phyloP scores from a whole-genome alignment of 2,888 invertebrate species.

The Perdita meconis region DNA sequence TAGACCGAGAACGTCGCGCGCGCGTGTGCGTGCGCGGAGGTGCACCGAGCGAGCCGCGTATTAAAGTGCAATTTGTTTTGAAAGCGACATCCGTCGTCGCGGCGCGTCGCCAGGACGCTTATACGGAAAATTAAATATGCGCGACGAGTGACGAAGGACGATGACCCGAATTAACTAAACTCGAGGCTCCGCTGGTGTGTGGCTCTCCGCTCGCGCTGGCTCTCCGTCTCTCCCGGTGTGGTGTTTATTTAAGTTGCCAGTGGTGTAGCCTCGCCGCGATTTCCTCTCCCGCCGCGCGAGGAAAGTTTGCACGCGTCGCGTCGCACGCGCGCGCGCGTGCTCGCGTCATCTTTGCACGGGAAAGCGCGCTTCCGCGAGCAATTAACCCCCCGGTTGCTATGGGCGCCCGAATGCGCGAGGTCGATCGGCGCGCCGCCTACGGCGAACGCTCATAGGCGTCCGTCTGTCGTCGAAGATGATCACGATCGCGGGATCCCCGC shows the following conservation, averaged over 20 bases:
- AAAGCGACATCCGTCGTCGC: conserved; percentile 44
- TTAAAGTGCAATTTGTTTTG: conserved; percentile 48
- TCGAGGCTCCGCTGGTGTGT: conserved; percentile 59
- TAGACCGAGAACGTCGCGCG: conserved; percentile 38
- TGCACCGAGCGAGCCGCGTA: conserved; percentile 20
- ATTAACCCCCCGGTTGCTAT: conserved; percentile 30
- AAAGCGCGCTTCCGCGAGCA: conserved; percentile 3
- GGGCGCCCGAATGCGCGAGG: conserved; percentile 15
- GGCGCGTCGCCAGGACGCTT: conserved; percentile 43
- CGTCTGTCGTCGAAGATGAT: conserved; percentile 1
- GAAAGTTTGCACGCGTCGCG: conserved; percentile 39
- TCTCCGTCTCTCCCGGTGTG: conserved; percentile 53
- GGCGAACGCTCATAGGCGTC: conserved; percentile 26
- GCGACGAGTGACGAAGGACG: conserved; percentile 70
- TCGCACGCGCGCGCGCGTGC: neutral
- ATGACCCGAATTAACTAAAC: conserved; percentile 77
- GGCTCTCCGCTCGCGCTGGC: conserved; percentile 50
- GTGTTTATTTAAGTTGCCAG: conserved; percentile 71
- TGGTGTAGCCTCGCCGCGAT: conserved; percentile 53
- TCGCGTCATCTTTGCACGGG: neutral
- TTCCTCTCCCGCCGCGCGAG: conserved; percentile 31
- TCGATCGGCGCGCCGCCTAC: conserved; percentile 17
- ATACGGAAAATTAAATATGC: conserved; percentile 65
- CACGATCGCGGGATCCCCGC: conserved; percentile 15
- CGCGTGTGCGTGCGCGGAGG: conserved; percentile 17